Conservation (phyloP, 2,797 vertebrate species). For the Ispidina picta region DNA sequence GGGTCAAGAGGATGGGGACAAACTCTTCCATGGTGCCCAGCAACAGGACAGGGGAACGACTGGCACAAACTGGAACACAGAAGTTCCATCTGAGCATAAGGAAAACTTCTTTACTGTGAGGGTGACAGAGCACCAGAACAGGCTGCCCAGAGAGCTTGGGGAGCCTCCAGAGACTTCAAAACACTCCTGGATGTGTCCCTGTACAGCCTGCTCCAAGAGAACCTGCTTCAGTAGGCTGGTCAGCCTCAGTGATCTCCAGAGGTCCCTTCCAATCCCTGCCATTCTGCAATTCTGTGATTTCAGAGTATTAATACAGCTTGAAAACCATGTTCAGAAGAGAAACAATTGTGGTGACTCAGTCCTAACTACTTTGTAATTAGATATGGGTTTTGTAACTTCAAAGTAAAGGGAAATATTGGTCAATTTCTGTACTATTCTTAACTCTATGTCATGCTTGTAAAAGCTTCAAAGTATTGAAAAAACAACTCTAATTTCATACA, state of each 20-base stretch:
- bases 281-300: not conserved
- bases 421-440: not conserved
- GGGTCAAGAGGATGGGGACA: not conserved
- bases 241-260: not conserved
- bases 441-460: not conserved
- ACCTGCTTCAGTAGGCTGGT: not conserved
- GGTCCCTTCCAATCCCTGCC: not conserved
- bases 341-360: not conserved
- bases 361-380: conserved; percentile 57
- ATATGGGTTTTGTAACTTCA: conserved; percentile 45
- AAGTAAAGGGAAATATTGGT: conserved; percentile 11
- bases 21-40: not conserved
- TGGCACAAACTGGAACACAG: not conserved
- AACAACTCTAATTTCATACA: conserved; percentile 22
- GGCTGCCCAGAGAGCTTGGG: not conserved
- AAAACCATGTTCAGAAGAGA: not conserved
- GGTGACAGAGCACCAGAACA: not conserved
- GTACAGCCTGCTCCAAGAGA: not conserved
- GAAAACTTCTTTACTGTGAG: not conserved
- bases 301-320: not conserved
- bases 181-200: not conserved
- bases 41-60: not conserved
- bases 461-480: conserved; percentile 56
- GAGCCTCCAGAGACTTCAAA: not conserved
- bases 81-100: not conserved